phyloP scores from a whole-genome alignment of 2,888 invertebrate species.

The Caenorhabditis sp. region DNA sequence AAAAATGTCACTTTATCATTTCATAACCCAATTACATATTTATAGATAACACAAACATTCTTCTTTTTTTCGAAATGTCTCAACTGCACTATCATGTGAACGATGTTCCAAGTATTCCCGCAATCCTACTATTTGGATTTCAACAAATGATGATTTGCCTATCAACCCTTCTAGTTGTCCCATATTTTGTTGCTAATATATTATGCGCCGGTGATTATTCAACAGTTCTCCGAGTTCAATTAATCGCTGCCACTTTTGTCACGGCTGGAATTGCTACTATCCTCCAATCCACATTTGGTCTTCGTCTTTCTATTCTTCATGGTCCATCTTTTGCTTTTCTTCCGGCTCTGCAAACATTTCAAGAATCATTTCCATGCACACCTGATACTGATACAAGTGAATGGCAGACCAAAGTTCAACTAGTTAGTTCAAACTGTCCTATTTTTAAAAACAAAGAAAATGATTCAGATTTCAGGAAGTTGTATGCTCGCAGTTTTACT shows the following conservation, averaged over 20 bases:
- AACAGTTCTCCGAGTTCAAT: slow-evolving; percentile 48
- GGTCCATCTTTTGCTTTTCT: slow-evolving; percentile 69
- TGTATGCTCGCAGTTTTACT: slow-evolving; percentile 56
- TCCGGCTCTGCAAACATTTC: slow-evolving; percentile 64
- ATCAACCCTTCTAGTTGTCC: slow-evolving; percentile 61
- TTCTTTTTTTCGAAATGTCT: neutral
- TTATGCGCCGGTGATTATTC: slow-evolving; percentile 59
- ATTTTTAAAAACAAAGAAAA: neutral
- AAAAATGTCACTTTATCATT: neutral
- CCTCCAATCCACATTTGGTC: slow-evolving; percentile 62
- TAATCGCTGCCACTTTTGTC: slow-evolving; percentile 64
- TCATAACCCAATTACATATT: neutral
- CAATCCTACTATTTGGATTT: slow-evolving; percentile 32
- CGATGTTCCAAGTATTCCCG: slow-evolving; percentile 27
- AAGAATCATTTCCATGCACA: slow-evolving; percentile 30
- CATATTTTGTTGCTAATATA: slow-evolving; percentile 58
- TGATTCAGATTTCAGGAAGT: slow-evolving; percentile 59
- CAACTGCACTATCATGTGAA: slow-evolving; percentile 18
- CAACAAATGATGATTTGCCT: slow-evolving; percentile 66
- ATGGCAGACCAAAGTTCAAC: slow-evolving; percentile 31
- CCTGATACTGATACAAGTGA: slow-evolving; percentile 12
- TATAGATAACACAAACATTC: neutral
- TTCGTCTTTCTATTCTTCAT: slow-evolving; percentile 64
- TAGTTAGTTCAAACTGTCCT: slow-evolving; percentile 4
- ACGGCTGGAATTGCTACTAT: slow-evolving; percentile 61